Base-by-base conservation (phyloP, 1,140 invertebrate genomes). In the Drosophila kurseongensis region DNA sequence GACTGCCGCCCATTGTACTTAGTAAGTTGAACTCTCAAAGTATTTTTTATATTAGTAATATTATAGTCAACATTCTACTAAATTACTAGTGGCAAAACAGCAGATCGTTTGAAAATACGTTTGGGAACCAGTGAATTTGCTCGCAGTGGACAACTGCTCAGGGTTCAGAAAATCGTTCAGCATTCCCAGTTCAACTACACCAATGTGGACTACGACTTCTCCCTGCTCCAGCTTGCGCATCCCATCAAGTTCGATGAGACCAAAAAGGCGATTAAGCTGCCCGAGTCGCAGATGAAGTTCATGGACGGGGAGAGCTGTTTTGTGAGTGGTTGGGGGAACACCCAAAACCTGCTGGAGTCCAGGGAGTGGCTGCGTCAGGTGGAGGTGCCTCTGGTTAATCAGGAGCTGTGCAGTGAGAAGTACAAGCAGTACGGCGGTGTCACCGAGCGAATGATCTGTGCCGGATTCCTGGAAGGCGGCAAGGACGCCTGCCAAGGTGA, bases 401-500 rank as follows among this genome's bases (percentile, higher is more conserved):
- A 93, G 10, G 56, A 80, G n/a, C 13, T 81, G 1, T 94, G 94
- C 68, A 75, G 67, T 2, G 80, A 89, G 0, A 93, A 93, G 8
- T 94, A 94, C 67, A 74, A 92, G 4, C 84, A 92, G 6, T 92
- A 78, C 8, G 93, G 94, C 47, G 91, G 88, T 44, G 80, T 98
- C 52, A 97, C 96, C 0, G 95, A 96, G 10, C 97, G 96, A 72
- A 97, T 98, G 97, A 68, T 98, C 23, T 98, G 97, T 91, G 97
- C 97, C 1, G 97, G 97, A 0, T 96, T 94, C 78, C 78, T 94
- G 14, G 93, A 96, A 45, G 97, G 97, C 0, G 93, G 93, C 5
- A 94, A 93, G 16, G 95, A 95, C 91, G 94, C 95, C 0, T 95
- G 95, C 73, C 94, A 95, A 85, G 95, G 93, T 7, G 93, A 94